Base-by-base conservation (phyloP, 2,797 vertebrate species). In the Tapirus indicus region DNA sequence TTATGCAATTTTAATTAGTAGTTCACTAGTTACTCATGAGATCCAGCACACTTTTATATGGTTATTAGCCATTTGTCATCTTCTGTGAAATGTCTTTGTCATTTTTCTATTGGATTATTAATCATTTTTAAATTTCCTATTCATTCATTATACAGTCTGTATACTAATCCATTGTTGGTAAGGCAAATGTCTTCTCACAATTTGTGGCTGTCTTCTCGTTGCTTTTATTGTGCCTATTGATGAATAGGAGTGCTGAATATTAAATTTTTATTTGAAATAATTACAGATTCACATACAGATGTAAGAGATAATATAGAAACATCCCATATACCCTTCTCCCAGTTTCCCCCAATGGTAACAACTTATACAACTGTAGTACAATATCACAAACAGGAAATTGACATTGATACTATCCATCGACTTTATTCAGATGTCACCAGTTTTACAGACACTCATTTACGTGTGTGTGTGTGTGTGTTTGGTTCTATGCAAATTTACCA, bases 1-100 rank as follows among this genome's bases (percentile, higher is more conserved):
- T 78, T 5, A 83, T 69, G 72, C 84, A 79, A 79, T 62, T 74
- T 96, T 71, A 93, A 83, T 96, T 83, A 66, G 23, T 82, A 91
- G 72, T 95, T 93, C 41, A 66, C 32, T 60, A 72, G n/a, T 58
- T 77, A 64, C 6, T 91, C 16, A 72, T 75, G 54, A 72, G 18
- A 84, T 66, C 5, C 6, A 90, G 47, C 18, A 44, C 29, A 75
- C 58, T 60, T 62, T 83, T 71, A 49, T 64, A 38, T 83, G 12
- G 74, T 60, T 95, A 47, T 54, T 84, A 69, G 29, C 44, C 49
- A 60, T 88, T 72, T 69, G 7, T 68, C n/a, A 83, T 56, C 86
- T 83, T 60, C 62, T 95, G n/a, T 72, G 68, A 93, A 64, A 38
- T 78, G 18, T 87, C 8, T 93, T 56, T 90, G 60, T 21, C 14